Conservation (phyloP, 2,113 vertebrate species). For the Sialia sialis region DNA sequence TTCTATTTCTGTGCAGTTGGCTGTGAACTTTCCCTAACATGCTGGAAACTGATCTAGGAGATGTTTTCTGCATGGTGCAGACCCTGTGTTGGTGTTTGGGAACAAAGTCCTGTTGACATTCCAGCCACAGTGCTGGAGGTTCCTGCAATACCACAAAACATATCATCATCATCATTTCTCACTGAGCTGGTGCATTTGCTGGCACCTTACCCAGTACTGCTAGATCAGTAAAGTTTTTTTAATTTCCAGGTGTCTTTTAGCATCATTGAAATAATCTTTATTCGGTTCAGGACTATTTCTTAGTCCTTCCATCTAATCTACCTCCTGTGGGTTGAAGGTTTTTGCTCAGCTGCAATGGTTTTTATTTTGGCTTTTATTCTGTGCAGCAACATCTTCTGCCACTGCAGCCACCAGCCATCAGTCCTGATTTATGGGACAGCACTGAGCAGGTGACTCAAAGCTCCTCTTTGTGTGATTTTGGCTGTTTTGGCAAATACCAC, state of each 20-base stretch:
- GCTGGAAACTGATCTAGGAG: background rate
- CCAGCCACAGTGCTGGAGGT: background rate
- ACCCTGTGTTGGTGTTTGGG: background rate
- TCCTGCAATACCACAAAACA: background rate
- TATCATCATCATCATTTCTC: background rate
- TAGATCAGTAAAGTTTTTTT: background rate
- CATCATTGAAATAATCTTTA: background rate
- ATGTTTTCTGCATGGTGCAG: background rate
- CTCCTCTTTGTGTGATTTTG: background rate
- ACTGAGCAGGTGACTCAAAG: background rate
- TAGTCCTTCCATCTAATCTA: background rate
- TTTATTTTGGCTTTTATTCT: no score
- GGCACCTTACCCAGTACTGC: background rate
- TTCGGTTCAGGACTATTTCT: background rate
- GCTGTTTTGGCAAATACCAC: background rate
- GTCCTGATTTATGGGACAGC: accelerated
- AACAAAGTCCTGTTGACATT: background rate
- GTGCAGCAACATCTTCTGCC: background rate
- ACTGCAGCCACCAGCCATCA: background rate
- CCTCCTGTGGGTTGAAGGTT: background rate
- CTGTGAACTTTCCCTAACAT: background rate
- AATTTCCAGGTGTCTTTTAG: background rate
- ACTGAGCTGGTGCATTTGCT: background rate
- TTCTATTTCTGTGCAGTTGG: background rate
- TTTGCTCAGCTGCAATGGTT: background rate